Evolutionary conservation across 2,113 vertebrate genomes (phyloP).

Genomic region (Illadopsis cleaveri): DNA sequence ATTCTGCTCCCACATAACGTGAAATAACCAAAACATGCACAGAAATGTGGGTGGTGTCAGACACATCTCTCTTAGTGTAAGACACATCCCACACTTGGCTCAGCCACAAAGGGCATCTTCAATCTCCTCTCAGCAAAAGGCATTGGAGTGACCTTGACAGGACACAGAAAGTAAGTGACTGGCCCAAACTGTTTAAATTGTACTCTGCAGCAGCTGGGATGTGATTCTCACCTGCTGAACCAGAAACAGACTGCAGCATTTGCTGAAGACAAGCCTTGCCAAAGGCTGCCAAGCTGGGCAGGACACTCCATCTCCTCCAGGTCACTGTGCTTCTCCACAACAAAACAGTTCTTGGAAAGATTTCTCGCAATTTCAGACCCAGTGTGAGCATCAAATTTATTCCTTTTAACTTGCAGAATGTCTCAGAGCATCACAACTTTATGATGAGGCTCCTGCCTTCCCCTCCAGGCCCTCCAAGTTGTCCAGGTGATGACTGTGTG

Average conservation of each 20-base stretch:
- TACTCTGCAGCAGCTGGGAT: background rate
- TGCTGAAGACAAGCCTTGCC: background rate
- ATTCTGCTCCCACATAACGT: background rate
- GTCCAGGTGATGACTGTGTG: background rate
- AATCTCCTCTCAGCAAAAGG: background rate
- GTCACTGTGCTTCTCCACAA: background rate
- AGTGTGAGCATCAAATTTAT: background rate
- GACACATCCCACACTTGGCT: background rate
- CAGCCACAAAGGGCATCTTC: background rate
- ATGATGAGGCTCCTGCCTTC: background rate
- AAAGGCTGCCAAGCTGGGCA: background rate
- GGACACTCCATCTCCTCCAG: background rate
- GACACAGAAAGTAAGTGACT: background rate
- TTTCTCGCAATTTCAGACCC: background rate
- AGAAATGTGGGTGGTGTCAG: background rate
- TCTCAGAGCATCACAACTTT: background rate
- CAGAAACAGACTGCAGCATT: background rate
- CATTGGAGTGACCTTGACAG: background rate
- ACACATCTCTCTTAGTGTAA: background rate
- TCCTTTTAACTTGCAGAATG: background rate
- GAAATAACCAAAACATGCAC: background rate
- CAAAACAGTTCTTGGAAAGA: background rate
- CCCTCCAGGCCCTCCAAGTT: background rate
- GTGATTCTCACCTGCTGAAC: background rate
- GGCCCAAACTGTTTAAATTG: background rate